Base-by-base conservation (phyloP, 2,797 vertebrate species). In the Oreochromis grahami region DNA sequence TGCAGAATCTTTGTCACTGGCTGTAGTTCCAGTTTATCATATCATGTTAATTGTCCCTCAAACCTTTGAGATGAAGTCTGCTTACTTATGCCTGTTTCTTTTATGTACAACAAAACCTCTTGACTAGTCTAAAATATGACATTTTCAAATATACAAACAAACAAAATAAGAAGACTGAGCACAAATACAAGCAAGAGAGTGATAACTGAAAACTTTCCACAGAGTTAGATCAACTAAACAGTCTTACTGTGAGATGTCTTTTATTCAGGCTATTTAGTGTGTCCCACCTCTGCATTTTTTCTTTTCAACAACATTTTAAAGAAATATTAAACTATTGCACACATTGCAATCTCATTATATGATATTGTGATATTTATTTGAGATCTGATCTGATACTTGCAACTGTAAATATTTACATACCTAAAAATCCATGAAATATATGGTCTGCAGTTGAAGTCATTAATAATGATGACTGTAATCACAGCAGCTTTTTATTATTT, bases 331-430 rank as follows among this genome's bases (percentile, higher is more conserved):
- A 48, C 15, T 72, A 48, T 2, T 72, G 6, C 2, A 72, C 29
- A 48, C 14, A 48, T 11, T 48, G 15, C 24, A 48, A 0, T 72
- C 43, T 48, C 41, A 8, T 19, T 48, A 29, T 48, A 19, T 32
- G 43, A 11, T 50, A 5, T 12, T 50, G 68, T 32, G 10, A 48
- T 32, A 48, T 32, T 29, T 12, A 45, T 72, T 48, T 17, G 1
- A 29, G 43, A 26, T 48, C 9, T 0, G 43, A 26, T 48, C 9
- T 0, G 3, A 48, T 72, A 48, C 9, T 29, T 48, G n/a, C 5
- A 53, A 24, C 3, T 53, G 51, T 9, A 53, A 6, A 21, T 51
- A 9, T 51, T 51, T 53, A 53, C 10, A 53, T 48, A 48, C 45
- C 15, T 48, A 15, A 48, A 48, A 45, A 14, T 14, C 5, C 5